Evolutionary conservation across 2,888 invertebrate species (phyloP).

Genomic region (Ophonus ardosiacus): DNA sequence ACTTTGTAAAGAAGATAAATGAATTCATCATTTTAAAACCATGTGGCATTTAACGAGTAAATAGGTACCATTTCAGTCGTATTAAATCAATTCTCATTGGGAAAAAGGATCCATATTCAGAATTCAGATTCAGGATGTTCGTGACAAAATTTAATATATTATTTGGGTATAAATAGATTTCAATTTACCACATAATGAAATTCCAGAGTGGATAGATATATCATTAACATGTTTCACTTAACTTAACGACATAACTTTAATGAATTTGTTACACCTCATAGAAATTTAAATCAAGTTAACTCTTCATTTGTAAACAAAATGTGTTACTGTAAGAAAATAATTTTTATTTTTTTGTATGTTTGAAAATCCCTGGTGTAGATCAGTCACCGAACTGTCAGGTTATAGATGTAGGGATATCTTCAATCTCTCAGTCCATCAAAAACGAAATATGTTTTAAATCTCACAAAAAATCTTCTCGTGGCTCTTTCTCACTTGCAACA

Average conservation of each 20-base stretch:
- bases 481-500: background rate
- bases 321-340: too few species aligned
- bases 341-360: background rate
- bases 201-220: conserved; percentile 22
- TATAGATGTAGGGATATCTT: background rate
- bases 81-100: conserved; percentile 7
- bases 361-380: conserved; percentile 10
- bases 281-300: background rate
- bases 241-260: background rate
- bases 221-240: conserved; percentile 16
- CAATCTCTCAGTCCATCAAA: conserved; percentile 43
- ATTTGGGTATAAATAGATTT: conserved; percentile 33
- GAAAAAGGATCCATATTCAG: background rate
- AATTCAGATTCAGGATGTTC: conserved; percentile 20
- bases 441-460: conserved; percentile 48
- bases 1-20: background rate
- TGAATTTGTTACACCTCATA: background rate
- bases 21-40: background rate
- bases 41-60: background rate
- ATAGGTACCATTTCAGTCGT: background rate
- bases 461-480: conserved; percentile 25
- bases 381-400: conserved; percentile 37
- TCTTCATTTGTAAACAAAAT: background rate
- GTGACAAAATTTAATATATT: conserved; percentile 39
- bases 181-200: conserved; percentile 38